phyloP scores from a whole-genome alignment of 2,113 vertebrate genomes.

The Taurulus bubalis region DNA sequence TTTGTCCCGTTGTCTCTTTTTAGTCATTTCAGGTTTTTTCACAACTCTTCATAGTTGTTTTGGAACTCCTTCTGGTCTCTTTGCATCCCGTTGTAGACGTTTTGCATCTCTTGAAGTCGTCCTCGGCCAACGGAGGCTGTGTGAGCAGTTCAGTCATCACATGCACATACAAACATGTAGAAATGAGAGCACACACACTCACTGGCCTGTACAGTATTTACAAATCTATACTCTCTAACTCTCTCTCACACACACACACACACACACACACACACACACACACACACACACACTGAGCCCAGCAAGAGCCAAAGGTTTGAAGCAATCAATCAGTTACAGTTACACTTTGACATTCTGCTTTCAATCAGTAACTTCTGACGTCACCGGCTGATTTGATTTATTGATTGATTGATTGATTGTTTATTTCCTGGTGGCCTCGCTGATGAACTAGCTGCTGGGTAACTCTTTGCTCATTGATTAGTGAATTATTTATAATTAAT shows the following conservation, averaged over 20 bases:
- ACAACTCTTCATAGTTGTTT: not conserved
- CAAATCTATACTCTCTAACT: not conserved
- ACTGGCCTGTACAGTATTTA: not conserved
- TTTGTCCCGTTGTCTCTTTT: no score
- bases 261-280: slow-evolving; percentile 8
- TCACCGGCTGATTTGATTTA: not conserved
- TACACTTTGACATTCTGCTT: not conserved
- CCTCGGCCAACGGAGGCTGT: not conserved
- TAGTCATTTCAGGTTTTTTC: no score
- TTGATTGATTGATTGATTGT: not conserved
- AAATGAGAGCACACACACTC: not conserved
- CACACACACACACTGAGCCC: not conserved
- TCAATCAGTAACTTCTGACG: not conserved
- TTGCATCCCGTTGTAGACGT: not conserved
- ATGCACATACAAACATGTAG: not conserved
- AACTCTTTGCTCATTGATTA: not conserved
- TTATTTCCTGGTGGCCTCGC: not conserved
- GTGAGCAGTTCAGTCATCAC: not conserved
- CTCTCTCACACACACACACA: not conserved
- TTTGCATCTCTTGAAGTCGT: not conserved
- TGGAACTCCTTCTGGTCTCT: not conserved
- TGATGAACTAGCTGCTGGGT: not conserved
- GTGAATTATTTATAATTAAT: not conserved
- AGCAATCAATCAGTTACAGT: not conserved
- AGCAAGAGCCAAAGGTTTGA: not conserved